Percentiles rank a stretch among this genome's conserved stretches.
Evolutionary conservation across 2,113 vertebrate species (phyloP).

Genomic region (Mesembrinibis cayennensis): DNA sequence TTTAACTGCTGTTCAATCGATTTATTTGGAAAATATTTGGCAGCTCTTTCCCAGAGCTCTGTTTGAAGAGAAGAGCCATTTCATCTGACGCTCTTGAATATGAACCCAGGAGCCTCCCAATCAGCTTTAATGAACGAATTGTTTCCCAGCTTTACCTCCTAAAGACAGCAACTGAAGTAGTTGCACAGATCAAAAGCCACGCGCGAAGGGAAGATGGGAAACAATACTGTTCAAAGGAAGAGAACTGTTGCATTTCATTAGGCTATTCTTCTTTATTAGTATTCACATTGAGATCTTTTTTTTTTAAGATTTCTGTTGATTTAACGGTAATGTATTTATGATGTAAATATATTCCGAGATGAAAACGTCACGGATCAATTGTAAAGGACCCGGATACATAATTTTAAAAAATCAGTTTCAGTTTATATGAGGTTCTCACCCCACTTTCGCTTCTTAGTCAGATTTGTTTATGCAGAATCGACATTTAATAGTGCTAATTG

Average conservation of each 20-base stretch:
- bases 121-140: slow-evolving; percentile 72
- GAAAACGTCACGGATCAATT: slow-evolving; percentile 83
- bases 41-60: not conserved
- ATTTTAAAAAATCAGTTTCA: slow-evolving; percentile 84
- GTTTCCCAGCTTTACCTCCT: slow-evolving; percentile 66
- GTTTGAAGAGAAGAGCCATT: slow-evolving; percentile 34
- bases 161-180: slow-evolving; percentile 73
- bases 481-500: slow-evolving; percentile 98
- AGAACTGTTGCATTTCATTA: slow-evolving; percentile 79
- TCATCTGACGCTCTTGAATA: slow-evolving; percentile 26
- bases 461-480: slow-evolving; percentile 95
- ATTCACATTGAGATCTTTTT: slow-evolving; percentile 55
- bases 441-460: slow-evolving; percentile 87
- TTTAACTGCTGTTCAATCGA: slow-evolving; percentile 47
- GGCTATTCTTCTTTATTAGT: slow-evolving; percentile 76
- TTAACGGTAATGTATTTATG: slow-evolving; percentile 75
- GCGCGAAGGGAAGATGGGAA: slow-evolving; percentile 59
- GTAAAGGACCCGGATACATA: slow-evolving; percentile 83
- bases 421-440: slow-evolving; percentile 83
- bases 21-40: slow-evolving; percentile 63
- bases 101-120: slow-evolving; percentile 46
- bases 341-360: slow-evolving; percentile 83
- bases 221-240: slow-evolving; percentile 77
- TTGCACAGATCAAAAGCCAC: slow-evolving; percentile 73
- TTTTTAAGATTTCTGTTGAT: slow-evolving; percentile 63